Evolutionary conservation across 2,888 invertebrate species (phyloP), one percentile per base, ranked within the genome.

Genomic region (Campoplex capitator): DNA sequence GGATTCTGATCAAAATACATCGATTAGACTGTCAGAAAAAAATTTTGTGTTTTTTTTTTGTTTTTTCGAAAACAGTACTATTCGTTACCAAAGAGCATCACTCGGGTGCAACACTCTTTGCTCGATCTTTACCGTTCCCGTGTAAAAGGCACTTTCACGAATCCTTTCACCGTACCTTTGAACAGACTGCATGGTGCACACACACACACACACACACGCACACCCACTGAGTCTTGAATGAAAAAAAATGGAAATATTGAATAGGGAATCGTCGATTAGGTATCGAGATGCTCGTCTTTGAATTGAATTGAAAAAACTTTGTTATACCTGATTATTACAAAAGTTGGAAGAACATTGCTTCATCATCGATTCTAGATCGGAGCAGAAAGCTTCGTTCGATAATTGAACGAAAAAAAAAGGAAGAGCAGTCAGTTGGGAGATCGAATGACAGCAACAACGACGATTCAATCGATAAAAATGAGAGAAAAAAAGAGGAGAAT

Each of bases 121-220:
- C 76, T 11, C 83, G 86, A 75, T 86, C 84, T 77, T 81, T 70
- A 73, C 80, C 70, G 76, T 76, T 85, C 71, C 82, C 71, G 56
- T 77, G 77, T 81, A 68, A 78, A 83, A 75, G 79, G 82, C 86
- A 89, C 89, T 89, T 89, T 89, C 89, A 88, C 89, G 88, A 88
- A 88, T 89, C 89, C 89, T 89, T 89, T 89, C 89, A 89, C 89
- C 89, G 87, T 88, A 85, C 86, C 85, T 76, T 62, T 74, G 70
- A 42, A 76, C 71, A 51, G 71, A 71, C 71, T 32, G 71, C 71
- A 51, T 51, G n/a, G 48, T 32, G 70, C 32, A 32, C n/a, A 70
- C 38, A 48, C 42, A 48, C 16, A 28, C 28, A 23, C 23, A 48
- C 70, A 32, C 28, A n/a, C 28, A 58, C 58, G 28, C 32, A 32